Base-by-base conservation (phyloP, 1,140 invertebrate genomes). In the Scaptomyza pallida region DNA sequence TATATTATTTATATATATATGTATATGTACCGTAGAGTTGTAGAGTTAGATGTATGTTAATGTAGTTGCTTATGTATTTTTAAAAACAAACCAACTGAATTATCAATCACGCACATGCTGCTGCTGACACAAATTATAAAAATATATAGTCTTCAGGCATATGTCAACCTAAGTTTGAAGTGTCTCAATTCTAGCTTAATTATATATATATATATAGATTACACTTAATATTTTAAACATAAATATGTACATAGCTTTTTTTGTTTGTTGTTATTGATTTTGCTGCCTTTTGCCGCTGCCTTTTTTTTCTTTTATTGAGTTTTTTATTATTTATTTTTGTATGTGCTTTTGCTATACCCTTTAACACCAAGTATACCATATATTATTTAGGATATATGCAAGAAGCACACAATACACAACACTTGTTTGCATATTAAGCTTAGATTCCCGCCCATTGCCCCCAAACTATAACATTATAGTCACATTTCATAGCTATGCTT, bases 81-180 rank as follows among this genome's bases (percentile, higher is more conserved):
- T 72, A 52, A 52, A 76, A 72, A 64, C 61, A 62, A 79, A 83
- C 61, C 75, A 83, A 83, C 57, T 48, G 37, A 75, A 55, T 67
- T 50, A 61, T 61, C 57, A 57, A n/a, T 71, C 48, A 60, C 72
- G 65, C 72, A 75, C 48, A 57, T 60, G 45, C 63, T 48, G 61
- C 65, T 45, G 52, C 55, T 12, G 75, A 69, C 74, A 85, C 85
- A 80, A 83, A 86, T 86, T 83, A 83, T 76, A 83, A 86, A 83
- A 83, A 83, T 85, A 83, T 85, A 85, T 80, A 77, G 67, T 80
- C 72, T 69, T 69, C 57, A 55, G 68, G 63, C 52, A 56, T 77
- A 72, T 76, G 59, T 73, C 63, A 82, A 74, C 71, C 72, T 79
- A 79, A 69, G 21, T 72, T 62, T 60, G 60, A 65, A 60, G 69